phyloP scores from a whole-genome alignment of 1,140 invertebrate genomes.

The Aethina tumida region DNA sequence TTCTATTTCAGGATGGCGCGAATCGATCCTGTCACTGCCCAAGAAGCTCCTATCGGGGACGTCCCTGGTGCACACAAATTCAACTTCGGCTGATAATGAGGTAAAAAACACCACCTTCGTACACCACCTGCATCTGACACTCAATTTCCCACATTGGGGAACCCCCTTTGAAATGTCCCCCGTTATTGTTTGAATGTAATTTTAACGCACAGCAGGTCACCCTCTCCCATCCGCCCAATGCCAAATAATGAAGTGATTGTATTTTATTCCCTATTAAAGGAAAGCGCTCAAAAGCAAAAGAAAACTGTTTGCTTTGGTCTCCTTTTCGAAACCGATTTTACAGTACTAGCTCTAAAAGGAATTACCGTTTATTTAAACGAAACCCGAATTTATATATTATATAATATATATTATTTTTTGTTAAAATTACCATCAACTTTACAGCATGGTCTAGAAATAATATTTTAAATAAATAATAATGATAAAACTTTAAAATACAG shows the following conservation, averaged over 20 bases:
- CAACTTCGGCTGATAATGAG: constrained; percentile 25
- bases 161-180: constrained; percentile 14
- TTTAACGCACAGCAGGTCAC: constrained; percentile 10
- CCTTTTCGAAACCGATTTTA: too few species aligned
- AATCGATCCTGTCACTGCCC: constrained; percentile 51
- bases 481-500: too few species aligned
- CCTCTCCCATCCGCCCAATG: constrained; percentile 1
- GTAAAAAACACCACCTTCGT: constrained; percentile 23
- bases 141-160: constrained; percentile 9
- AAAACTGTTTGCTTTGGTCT: too few species aligned
- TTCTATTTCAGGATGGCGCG: constrained; percentile 51
- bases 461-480: too few species aligned
- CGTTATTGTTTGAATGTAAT: constrained; percentile 14
- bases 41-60: constrained; percentile 55
- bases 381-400: too few species aligned
- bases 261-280: too few species aligned
- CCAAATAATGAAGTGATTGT: neutral
- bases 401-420: too few species aligned
- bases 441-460: too few species aligned
- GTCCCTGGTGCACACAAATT: constrained; percentile 29
- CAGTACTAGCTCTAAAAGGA: too few species aligned
- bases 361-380: too few species aligned
- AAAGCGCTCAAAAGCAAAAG: too few species aligned
- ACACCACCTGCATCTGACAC: constrained; percentile 13
- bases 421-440: too few species aligned